Conservation (phyloP, 2,113 vertebrate species). For the Machaerirhynchus nigripectus region DNA sequence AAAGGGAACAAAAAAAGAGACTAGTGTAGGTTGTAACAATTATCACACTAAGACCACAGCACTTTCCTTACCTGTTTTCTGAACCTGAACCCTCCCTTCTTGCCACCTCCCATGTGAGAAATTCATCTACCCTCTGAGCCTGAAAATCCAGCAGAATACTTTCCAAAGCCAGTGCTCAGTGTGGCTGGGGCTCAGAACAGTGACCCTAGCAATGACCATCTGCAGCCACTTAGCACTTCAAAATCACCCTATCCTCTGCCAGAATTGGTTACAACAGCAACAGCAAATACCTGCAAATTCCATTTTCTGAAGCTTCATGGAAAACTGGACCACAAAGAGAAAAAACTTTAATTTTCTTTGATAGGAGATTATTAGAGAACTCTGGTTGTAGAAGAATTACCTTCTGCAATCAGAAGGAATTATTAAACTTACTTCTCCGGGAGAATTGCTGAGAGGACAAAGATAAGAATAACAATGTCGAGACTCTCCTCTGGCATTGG, state of each 20-base stretch:
- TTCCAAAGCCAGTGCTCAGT: neutral
- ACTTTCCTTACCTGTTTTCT: neutral
- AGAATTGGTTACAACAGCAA: neutral
- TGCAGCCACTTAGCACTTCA: neutral
- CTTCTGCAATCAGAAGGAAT: neutral
- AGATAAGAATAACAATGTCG: slow-evolving; percentile 91
- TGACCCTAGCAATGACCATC: neutral
- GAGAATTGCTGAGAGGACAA: slow-evolving; percentile 92
- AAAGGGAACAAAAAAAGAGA: neutral
- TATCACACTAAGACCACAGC: neutral
- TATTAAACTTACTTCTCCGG: slow-evolving; percentile 85
- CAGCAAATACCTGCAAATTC: neutral
- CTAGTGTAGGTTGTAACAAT: neutral
- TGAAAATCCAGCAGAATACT: neutral
- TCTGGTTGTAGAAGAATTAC: neutral
- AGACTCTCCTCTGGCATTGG: slow-evolving; percentile 84
- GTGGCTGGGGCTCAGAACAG: neutral
- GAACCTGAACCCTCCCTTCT: neutral
- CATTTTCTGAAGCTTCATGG: neutral
- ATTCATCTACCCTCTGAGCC: neutral
- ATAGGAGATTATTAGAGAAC: neutral
- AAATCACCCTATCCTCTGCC: neutral
- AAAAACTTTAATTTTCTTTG: neutral
- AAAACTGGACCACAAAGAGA: neutral
- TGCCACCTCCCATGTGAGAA: neutral